phyloP scores from a whole-genome alignment of 2,888 invertebrate species.

The Eupithecia abbreviata region DNA sequence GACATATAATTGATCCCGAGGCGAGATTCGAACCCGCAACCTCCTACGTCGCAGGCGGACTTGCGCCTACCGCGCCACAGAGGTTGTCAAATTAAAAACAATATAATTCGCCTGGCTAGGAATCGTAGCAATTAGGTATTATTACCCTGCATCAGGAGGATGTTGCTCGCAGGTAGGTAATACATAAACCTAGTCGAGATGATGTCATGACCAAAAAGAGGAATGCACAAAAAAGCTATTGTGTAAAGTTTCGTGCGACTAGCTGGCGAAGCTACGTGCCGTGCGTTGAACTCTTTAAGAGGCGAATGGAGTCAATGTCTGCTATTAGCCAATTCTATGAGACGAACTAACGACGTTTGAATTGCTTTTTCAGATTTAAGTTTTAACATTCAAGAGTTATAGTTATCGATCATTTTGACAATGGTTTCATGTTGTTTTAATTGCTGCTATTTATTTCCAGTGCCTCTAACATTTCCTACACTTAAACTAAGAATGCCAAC shows the following conservation, averaged over 20 bases:
- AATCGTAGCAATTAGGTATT: slow-evolving; percentile 34
- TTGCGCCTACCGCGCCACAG: no score
- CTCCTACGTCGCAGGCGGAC: no score
- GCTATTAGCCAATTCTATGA: slow-evolving; percentile 75
- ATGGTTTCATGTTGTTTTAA: slow-evolving; percentile 13
- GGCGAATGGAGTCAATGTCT: slow-evolving; percentile 71
- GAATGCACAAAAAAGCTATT: slow-evolving; percentile 80
- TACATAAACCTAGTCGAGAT: slow-evolving; percentile 57
- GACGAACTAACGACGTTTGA: slow-evolving; percentile 62
- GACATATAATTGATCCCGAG: no score
- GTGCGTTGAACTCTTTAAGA: slow-evolving; percentile 81
- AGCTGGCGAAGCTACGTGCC: slow-evolving; percentile 68
- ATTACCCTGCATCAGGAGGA: slow-evolving; percentile 37
- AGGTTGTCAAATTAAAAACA: not conserved
- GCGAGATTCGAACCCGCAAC: no score
- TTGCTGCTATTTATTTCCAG: not conserved
- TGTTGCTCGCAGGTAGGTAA: slow-evolving; percentile 45
- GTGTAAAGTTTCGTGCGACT: slow-evolving; percentile 79
- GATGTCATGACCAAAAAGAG: slow-evolving; percentile 81
- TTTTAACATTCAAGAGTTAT: slow-evolving; percentile 33
- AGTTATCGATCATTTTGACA: slow-evolving; percentile 39
- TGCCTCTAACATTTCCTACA: not conserved
- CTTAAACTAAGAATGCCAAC: no score
- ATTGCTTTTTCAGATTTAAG: slow-evolving; percentile 55
- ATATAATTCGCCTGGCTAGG: slow-evolving; percentile 6